phyloP scores from a whole-genome alignment of 2,888 invertebrate genomes.

The Pyrocoelia pectoralis region DNA sequence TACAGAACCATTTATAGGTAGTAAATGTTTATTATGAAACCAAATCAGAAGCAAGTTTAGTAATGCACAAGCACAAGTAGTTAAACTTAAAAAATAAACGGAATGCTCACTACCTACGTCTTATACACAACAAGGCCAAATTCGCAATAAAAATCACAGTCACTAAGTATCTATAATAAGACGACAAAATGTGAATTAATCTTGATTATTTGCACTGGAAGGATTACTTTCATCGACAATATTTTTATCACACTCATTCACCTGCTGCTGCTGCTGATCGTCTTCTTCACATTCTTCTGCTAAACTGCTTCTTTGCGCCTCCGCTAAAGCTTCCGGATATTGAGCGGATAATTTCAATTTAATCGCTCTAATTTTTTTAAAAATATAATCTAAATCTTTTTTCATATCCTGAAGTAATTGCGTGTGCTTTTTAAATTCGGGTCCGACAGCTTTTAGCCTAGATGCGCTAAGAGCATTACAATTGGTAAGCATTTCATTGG shows the following conservation, averaged over 20 bases:
- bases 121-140: no score
- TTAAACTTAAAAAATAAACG: no score
- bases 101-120: no score
- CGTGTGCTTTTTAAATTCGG: slow-evolving; percentile 92
- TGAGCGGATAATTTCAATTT: slow-evolving; percentile 78
- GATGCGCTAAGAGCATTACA: slow-evolving; percentile 94
- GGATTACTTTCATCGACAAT: neutral
- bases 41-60: no score
- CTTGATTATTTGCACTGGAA: neutral
- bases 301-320: slow-evolving; percentile 60
- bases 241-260: neutral
- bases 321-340: slow-evolving; percentile 73
- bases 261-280: no score
- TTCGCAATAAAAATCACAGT: no score
- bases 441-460: slow-evolving; percentile 83
- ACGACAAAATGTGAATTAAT: no score
- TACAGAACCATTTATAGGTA: no score
- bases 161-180: no score
- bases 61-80: no score
- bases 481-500: slow-evolving; percentile 98
- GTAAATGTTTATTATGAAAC: no score
- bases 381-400: slow-evolving; percentile 93
- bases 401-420: slow-evolving; percentile 89
- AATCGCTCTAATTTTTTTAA: slow-evolving; percentile 86
- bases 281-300: slow-evolving; percentile 58